Evolutionary conservation across 2,888 invertebrate species (phyloP), one percentile per base, ranked within the genome.

Genomic region (Catocala sponsa): DNA sequence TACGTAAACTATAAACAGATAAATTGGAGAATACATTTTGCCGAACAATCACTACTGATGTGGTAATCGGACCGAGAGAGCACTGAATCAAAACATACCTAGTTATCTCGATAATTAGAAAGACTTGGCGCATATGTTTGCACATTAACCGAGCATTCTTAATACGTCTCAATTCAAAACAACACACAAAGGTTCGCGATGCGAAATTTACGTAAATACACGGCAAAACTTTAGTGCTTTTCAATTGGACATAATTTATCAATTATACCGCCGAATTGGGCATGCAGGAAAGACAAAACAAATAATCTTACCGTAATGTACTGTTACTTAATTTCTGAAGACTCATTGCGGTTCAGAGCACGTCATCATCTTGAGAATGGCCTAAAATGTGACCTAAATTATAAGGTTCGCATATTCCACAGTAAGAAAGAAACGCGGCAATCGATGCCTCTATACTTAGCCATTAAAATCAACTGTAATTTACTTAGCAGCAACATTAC

Each of bases 401-500:
- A 78, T 75, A 68, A 67, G 63, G 67, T 62, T 63, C 42, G 54
- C 54, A 55, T 68, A 68, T 72, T 72, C 66, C 59, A 67, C 35
- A 25, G 56, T 38, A 48, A 53, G 61, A 59, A 68, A 70, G 65
- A 69, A 71, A 72, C 65, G 67, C 65, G 58, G 66, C 65, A 63
- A 68, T 69, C 62, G 70, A 70, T 70, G 68, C 74, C 83, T 76
- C 80, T 83, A 79, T 84, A 84, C 82, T 86, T 84, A 86, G 57
- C 76, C 73, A 74, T 72, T 76, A 72, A 74, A 63, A 76, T 77
- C 72, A 76, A 72, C 81, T 82, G 74, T 88, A 87, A 88, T 88
- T 88, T 87, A 82, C 85, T 85, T 85, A 82, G 82, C 83, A 78
- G 81, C 76, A 80, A 81, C 77, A 80, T 80, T 83, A 82, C 77